Evolutionary conservation across 2,797 vertebrate species (phyloP), one percentile per base, ranked within the genome.

Genomic region (Podarcis lilfordi): DNA sequence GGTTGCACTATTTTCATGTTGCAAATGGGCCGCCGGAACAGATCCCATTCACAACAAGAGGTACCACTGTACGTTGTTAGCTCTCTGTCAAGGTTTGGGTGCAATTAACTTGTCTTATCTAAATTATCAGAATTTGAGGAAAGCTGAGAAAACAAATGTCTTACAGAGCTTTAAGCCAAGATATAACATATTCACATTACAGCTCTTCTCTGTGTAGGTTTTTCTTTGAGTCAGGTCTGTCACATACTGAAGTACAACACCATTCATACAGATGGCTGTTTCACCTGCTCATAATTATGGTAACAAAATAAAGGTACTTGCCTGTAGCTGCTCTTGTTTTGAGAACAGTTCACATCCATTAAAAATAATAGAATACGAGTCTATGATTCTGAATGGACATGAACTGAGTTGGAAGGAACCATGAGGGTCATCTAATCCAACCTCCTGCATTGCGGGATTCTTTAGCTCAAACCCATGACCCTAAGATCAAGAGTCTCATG

Each of bases 11-110:
- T 43, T 43, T 43, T 43, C 43, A 43, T 43, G 43, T 43, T 43
- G 43, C 8, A 1, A 43, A 43, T 8, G 1, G 43, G 43, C 8
- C 43, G 9, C 8, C 8, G 43, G 8, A 43, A 43, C 1, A 8
- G 43, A 43, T 43, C 43, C 43, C 8, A 8, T 43, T 43, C 8
- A 2, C 43, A 43, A 43, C 43, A 8, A 43, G 43, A 43, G 8
- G 8, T 43, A 43, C 43, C 43, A 43, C 43, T 43, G 8, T 45
- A 55, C 0, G 0, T 35, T 27, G 10, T 2, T 45, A 75, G 35
- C 21, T 29, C 7, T 59, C 5, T 87, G 29, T n/a, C 59, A 43
- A 23, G 66, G 69, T 55, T 69, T 71, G 25, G 9, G 7, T 32
- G 25, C 55, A 69, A 78, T 6, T 50, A 69, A 79, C 8, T 35